A percentile compares a stretch with the other conserved stretches of the same genome.
These are phyloP conservation scores for Harpagus bidentatus DNA, from an alignment of 2,113 vertebrate species.

Conservation along the genomic window DNA sequence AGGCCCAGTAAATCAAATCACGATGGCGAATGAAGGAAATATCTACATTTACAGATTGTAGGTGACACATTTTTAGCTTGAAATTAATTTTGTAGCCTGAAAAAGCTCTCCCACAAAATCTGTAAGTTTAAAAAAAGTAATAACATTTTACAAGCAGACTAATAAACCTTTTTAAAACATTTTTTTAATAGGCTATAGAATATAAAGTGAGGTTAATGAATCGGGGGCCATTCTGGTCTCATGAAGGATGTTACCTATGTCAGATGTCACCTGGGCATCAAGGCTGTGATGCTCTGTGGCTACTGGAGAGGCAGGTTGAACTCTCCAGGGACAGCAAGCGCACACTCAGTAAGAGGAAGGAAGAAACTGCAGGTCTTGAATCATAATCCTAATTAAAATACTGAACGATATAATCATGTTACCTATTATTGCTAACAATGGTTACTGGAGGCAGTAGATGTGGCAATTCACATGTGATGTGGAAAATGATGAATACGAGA, in stretches of 20 bases:
- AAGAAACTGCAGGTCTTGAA: background rate
- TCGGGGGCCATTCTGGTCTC: background rate
- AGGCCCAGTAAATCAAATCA: background rate
- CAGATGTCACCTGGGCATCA: background rate
- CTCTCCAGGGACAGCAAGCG: background rate
- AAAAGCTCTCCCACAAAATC: background rate
- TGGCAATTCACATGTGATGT: background rate
- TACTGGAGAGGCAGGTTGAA: background rate
- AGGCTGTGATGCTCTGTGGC: background rate
- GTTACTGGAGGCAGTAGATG: background rate
- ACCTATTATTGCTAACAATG: background rate
- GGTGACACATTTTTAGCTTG: background rate
- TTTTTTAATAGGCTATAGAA: background rate
- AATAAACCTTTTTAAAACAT: background rate
- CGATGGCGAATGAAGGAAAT: background rate
- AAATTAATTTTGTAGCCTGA: background rate
- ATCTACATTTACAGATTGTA: fast-evolving
- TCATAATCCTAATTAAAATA: background rate
- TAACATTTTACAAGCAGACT: background rate
- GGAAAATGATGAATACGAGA: background rate
- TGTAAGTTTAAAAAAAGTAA: background rate
- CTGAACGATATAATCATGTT: background rate
- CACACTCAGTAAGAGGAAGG: background rate
- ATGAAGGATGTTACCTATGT: background rate
- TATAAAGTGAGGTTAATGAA: background rate